phyloP scores from a whole-genome alignment of 2,888 invertebrate species.

The Gastrophysa polygoni region DNA sequence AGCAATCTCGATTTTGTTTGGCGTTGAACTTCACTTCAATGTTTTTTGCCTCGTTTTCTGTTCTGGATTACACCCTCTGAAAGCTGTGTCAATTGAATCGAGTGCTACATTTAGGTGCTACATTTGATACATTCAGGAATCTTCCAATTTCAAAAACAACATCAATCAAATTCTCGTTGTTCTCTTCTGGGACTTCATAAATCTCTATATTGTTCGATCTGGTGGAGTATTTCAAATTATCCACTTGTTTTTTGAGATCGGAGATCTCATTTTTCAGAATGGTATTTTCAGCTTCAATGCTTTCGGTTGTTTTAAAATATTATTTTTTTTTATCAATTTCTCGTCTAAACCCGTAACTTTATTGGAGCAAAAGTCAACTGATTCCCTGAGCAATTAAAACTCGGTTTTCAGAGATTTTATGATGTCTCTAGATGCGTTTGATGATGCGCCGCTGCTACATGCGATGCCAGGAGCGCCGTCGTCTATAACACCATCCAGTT shows the following conservation, averaged over 20 bases:
- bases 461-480: not conserved
- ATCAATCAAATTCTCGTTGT: conserved; percentile 10
- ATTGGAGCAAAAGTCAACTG: conserved; percentile 15
- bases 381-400: conserved; percentile 7
- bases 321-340: conserved; percentile 5
- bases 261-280: not conserved
- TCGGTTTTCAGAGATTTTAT: not conserved
- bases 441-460: not conserved
- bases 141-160: conserved; percentile 9
- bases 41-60: conserved; percentile 5
- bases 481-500: not conserved
- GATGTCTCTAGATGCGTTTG: not conserved
- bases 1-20: conserved; percentile 13
- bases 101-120: no score
- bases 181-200: conserved; percentile 8
- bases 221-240: conserved; percentile 14
- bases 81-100: conserved; percentile 11
- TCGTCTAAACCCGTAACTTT: conserved; percentile 12
- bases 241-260: conserved; percentile 2
- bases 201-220: conserved; percentile 16
- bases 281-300: conserved; percentile 6
- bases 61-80: conserved; percentile 18
- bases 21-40: not conserved
- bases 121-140: not conserved
- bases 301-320: conserved; percentile 5